Conservation (phyloP, 2,797 vertebrate species). For the Sebastes hopkinsi region DNA sequence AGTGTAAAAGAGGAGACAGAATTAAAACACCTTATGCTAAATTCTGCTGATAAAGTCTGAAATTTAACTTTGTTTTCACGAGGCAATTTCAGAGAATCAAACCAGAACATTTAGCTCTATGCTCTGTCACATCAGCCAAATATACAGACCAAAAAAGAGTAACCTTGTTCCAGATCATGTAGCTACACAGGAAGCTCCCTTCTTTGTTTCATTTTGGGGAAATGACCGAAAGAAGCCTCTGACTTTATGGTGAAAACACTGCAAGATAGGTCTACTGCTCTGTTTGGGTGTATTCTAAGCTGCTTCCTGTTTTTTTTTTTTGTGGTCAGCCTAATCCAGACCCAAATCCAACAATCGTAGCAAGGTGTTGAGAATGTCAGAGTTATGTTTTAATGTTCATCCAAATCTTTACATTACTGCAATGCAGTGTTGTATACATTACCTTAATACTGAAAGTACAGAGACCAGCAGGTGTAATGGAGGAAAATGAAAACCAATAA, state of each 20-base stretch:
- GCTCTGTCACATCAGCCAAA: neutral
- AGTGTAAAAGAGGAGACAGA: neutral
- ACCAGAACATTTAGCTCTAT: neutral
- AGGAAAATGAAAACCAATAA: neutral
- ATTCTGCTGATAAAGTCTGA: neutral
- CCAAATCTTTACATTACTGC: neutral
- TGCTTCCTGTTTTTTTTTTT: constrained; percentile 40
- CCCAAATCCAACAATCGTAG: neutral
- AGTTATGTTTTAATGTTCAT: neutral
- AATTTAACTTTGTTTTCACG: neutral
- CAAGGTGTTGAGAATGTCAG: neutral
- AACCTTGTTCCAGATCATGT: neutral
- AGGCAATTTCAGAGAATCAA: neutral
- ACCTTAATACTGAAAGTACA: neutral
- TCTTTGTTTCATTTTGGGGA: constrained; percentile 31
- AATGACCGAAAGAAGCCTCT: constrained; percentile 20
- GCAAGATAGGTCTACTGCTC: neutral
- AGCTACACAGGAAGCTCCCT: constrained; percentile 10
- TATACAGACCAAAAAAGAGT: neutral
- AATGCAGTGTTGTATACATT: neutral
- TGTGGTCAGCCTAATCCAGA: constrained; percentile 12
- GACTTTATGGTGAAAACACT: constrained; percentile 31
- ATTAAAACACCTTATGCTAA: neutral
- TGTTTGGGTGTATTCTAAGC: constrained; percentile 32
- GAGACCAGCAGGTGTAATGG: neutral